phyloP scores from a whole-genome alignment of 2,888 invertebrate genomes.

The Allolobophora icterica region DNA sequence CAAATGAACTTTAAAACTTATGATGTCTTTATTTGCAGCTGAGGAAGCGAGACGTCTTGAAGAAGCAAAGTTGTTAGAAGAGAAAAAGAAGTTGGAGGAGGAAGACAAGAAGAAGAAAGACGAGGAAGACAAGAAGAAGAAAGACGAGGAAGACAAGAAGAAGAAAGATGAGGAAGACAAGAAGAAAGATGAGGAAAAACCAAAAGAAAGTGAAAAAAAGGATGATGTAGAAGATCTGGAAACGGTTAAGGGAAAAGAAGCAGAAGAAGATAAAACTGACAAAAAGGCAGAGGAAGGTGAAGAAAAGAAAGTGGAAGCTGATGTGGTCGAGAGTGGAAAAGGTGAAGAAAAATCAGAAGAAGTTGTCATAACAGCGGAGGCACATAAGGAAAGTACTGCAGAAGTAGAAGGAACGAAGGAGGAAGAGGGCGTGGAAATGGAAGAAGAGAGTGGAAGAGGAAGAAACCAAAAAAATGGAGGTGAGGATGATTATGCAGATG shows the following conservation, averaged over 20 bases:
- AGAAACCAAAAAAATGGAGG: background rate
- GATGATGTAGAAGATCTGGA: slow-evolving; percentile 14
- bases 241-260: background rate
- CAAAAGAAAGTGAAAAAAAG: background rate
- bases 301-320: background rate
- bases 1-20: background rate
- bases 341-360: background rate
- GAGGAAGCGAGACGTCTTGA: slow-evolving; percentile 12
- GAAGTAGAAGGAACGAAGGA: background rate
- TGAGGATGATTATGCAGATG: slow-evolving; percentile 5
- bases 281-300: background rate
- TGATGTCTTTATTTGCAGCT: background rate
- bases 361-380: background rate
- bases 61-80: slow-evolving; percentile 11
- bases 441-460: background rate
- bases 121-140: background rate
- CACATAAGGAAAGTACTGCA: background rate
- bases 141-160: background rate
- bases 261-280: background rate
- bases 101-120: background rate
- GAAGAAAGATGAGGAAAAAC: background rate
- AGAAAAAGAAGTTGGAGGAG: slow-evolving; percentile 24
- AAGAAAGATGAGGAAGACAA: no score
- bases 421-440: background rate
- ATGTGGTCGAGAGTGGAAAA: background rate